Base-by-base conservation (phyloP, 2,113 vertebrate species). In the Plecotus auritus region DNA sequence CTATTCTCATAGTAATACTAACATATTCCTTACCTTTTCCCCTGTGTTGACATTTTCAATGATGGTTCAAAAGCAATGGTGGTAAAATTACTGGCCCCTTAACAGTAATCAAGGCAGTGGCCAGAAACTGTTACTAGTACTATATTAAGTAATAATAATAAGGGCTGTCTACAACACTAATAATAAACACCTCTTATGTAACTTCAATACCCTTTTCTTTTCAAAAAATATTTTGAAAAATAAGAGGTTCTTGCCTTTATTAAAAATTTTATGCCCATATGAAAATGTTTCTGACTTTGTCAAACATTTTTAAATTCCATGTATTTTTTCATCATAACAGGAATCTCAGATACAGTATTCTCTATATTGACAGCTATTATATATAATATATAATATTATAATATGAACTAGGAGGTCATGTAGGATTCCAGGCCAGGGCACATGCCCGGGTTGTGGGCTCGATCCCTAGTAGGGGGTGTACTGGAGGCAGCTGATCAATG, bases 281-380 rank as follows among this genome's bases (percentile, higher is more conserved):
- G 8, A 89, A 92, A 91, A 87, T 89, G 61, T 66, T 93, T 88
- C 64, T 56, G 17, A 85, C 23, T 88, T 96, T 85, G 17, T 67
- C 17, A 84, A 85, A 37, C 20, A 90, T 72, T 11, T 73, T 94
- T 77, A 77, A 93, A 67, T 95, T 93, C 91, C 40, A 84, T 88
- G 18, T 23, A 87, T 37, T 73, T 82, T 82, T 93, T 91, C 35
- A 89, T 70, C 73, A 93, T 5, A 35, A 69, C 5, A 91, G 14
- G 14, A 92, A 83, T 54, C 32, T 85, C 37, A 49, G 40, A 84
- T 74, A 54, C 4, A 78, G 23, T 76, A 32, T 88, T 93, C 28
- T 91, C 54, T 96, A 76, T 35, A 88, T 49, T 80, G 18, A 94
- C 22, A 80, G 1, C 9, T 70, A 78, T 32, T 45, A 30, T 45